Evolutionary conservation across 2,797 vertebrate species (phyloP), one percentile per base, ranked within the genome.

Genomic region (Carduelis carduelis): DNA sequence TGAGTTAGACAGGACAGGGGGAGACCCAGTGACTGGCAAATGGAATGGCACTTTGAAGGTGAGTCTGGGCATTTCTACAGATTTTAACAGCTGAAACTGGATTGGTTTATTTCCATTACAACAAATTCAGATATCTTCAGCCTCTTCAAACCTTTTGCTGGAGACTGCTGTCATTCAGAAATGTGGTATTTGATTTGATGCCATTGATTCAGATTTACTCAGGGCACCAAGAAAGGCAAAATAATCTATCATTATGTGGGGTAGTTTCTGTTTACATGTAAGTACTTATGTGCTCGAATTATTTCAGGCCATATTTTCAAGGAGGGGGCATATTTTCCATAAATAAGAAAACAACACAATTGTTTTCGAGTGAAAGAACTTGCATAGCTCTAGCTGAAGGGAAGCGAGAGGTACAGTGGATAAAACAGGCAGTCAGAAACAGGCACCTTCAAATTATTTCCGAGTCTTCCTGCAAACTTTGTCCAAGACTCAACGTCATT

Each of bases 1-100:
- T 0, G 6, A 26, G 8, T 52, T 23, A n/a, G 37, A 8, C 7
- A 27, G 60, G 46, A 11, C 26, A 55, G 0, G 19, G 8, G 12
- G 18, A 39, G 34, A 59, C 27, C 4, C 0, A 0, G 16, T 35
- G 32, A 43, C 24, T 52, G 49, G 23, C 61, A 65, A 55, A 90
- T 9, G 26, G 35, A 81, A 59, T 7, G 23, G 16, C 28, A 50
- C 16, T 43, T 60, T 66, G 20, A 50, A 63, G 43, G 50, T 66
- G 55, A 5, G 39, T 49, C 27, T 53, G 41, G 41, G 37, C 19
- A 24, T 66, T 82, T 84, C 46, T 84, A 27, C 52, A 50, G 32
- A 32, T n/a, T 12, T 46, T 44, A 22, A 41, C 34, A 41, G 41
- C 70, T 53, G 19, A 24, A 59, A 41, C 27, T 71, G 37, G 20